A percentile compares a stretch with the other conserved stretches of the same genome.
Conservation (phyloP, 64 coral and sea anemone genomes). For the Pocillopora damicornis region DNA sequence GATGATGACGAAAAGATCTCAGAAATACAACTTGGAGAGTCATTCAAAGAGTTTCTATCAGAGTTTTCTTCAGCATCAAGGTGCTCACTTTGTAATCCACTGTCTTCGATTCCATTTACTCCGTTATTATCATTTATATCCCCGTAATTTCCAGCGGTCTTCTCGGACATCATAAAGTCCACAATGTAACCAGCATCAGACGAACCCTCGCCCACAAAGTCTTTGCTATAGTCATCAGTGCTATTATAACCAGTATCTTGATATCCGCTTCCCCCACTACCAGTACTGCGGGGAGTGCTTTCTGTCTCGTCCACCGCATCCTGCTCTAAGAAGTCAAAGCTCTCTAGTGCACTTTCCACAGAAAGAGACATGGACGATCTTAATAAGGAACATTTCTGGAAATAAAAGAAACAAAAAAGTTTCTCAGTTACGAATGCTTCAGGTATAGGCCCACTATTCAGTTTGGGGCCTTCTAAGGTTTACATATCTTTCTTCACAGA, state of each 20-base stretch:
- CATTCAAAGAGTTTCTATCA: constrained; percentile 5
- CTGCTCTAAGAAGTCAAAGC: constrained; percentile 88
- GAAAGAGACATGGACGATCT: constrained; percentile 85
- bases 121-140: neutral
- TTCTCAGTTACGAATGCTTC: too few relatives aligned
- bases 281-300: constrained; percentile 61
- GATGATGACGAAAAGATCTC: constrained; percentile 25
- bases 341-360: constrained; percentile 87
- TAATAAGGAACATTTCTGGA: constrained; percentile 66
- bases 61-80: neutral
- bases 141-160: neutral
- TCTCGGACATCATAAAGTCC: constrained; percentile 34
- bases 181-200: constrained; percentile 46
- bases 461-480: too few relatives aligned
- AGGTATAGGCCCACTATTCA: too few relatives aligned
- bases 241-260: constrained; percentile 90
- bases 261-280: constrained; percentile 68
- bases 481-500: too few relatives aligned
- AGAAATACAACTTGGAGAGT: constrained; percentile 12
- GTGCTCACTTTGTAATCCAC: neutral
- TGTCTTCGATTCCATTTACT: neutral
- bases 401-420: neutral
- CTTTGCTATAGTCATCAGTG: constrained; percentile 70
- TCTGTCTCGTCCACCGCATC: constrained; percentile 57
- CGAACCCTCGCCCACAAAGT: constrained; percentile 41